phyloP scores from a whole-genome alignment of 2,888 invertebrate genomes.

The Andrena bucephala region DNA sequence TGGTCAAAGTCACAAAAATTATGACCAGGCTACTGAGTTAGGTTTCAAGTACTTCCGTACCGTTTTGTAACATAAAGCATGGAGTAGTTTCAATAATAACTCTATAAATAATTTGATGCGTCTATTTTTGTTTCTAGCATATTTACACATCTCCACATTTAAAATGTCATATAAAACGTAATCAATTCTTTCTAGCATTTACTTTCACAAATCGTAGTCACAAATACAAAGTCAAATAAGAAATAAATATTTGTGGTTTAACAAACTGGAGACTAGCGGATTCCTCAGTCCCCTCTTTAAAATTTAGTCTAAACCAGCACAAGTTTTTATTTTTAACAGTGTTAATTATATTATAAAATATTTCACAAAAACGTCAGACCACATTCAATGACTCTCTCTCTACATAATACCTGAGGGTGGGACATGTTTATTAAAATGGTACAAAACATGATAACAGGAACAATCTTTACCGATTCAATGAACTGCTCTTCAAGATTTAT shows the following conservation, averaged over 20 bases:
- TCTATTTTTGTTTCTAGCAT: conserved; percentile 71
- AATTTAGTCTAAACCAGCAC: conserved; percentile 55
- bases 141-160: conserved; percentile 78
- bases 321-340: conserved; percentile 66
- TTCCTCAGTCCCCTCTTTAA: conserved; percentile 75
- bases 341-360: conserved; percentile 68
- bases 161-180: conserved; percentile 80
- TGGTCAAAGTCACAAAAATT: conserved; percentile 87
- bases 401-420: conserved; percentile 61
- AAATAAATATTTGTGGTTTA: conserved; percentile 82
- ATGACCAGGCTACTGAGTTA: conserved; percentile 86
- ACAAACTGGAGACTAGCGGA: conserved; percentile 80
- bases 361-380: conserved; percentile 63
- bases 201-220: conserved; percentile 79
- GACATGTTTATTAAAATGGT: conserved; percentile 68
- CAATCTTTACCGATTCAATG: conserved; percentile 75
- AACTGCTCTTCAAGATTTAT: conserved; percentile 25
- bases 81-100: conserved; percentile 48
- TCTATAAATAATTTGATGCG: conserved; percentile 56
- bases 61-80: conserved; percentile 30
- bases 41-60: conserved; percentile 7
- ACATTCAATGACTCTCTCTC: conserved; percentile 61
- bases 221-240: conserved; percentile 82
- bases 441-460: conserved; percentile 69
- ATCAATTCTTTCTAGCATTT: conserved; percentile 67